phyloP scores from a whole-genome alignment of 2,888 invertebrate species.

The Osmoderma eremita region DNA sequence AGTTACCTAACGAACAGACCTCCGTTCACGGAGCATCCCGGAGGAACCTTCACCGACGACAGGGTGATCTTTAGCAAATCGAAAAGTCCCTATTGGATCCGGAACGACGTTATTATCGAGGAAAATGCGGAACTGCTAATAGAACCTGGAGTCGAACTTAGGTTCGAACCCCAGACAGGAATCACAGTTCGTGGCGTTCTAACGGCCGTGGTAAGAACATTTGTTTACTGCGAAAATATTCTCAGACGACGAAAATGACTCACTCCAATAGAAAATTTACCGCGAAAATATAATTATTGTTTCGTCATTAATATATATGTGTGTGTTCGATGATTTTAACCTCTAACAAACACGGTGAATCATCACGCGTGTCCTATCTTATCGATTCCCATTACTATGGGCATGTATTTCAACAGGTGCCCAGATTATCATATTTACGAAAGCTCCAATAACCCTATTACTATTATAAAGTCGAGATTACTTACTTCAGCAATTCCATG shows the following conservation, averaged over 20 bases:
- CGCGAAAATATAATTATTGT: not conserved
- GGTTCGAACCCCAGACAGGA: conserved; percentile 92
- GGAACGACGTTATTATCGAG: conserved; percentile 84
- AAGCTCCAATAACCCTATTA: conserved; percentile 28
- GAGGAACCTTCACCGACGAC: conserved; percentile 72
- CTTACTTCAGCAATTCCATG: conserved; percentile 19
- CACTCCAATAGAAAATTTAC: conserved; percentile 8
- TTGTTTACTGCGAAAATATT: not conserved
- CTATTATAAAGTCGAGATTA: conserved; percentile 20
- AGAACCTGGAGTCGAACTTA: conserved; percentile 89
- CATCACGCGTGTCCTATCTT: conserved; percentile 17
- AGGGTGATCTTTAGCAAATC: conserved; percentile 66
- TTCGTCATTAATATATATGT: conserved; percentile 14
- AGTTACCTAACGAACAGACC: conserved; percentile 11
- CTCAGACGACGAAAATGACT: conserved; percentile 7
- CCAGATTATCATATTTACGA: conserved; percentile 30
- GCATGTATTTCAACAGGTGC: conserved; percentile 26
- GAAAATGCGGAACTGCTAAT: conserved; percentile 82
- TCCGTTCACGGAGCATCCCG: conserved; percentile 68
- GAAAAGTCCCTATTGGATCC: conserved; percentile 79
- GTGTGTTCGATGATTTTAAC: too few relatives aligned
- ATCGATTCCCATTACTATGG: conserved; percentile 15
- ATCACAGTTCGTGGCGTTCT: conserved; percentile 92
- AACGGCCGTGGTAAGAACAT: conserved; percentile 83
- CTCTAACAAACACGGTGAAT: conserved; percentile 5